Evolutionary conservation across 2,888 invertebrate species (phyloP).

Genomic region (Linnaemya vulpina): DNA sequence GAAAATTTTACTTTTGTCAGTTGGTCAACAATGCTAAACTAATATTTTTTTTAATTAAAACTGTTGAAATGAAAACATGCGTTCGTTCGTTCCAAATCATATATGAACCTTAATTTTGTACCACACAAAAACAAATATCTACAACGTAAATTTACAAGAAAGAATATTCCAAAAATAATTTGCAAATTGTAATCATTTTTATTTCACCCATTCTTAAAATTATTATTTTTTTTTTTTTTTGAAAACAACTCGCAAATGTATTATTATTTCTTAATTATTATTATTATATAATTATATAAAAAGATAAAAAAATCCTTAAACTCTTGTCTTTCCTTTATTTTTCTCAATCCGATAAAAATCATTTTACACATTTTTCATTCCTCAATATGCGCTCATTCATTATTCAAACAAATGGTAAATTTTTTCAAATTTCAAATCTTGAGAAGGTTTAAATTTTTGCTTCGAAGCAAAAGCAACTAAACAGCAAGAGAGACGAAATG

Average conservation of each 20-base stretch:
- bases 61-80: constrained; percentile 45
- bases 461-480: constrained; percentile 37
- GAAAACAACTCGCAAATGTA: constrained; percentile 75
- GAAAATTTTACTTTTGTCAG: constrained; percentile 69
- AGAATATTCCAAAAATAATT: constrained; percentile 74
- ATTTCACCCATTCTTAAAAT: too few species aligned
- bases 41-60: constrained; percentile 58
- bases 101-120: constrained; percentile 60
- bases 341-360: constrained; percentile 13
- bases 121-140: constrained; percentile 73
- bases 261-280: constrained; percentile 82
- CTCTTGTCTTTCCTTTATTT: constrained; percentile 59
- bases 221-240: constrained; percentile 72
- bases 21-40: constrained; percentile 64
- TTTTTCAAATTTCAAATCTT: constrained; percentile 23
- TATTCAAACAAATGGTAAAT: background rate
- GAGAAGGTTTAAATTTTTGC: constrained; percentile 41
- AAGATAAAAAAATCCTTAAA: constrained; percentile 77
- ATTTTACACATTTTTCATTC: background rate
- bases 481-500: constrained; percentile 4
- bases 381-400: background rate
- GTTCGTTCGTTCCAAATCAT: constrained; percentile 64
- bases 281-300: constrained; percentile 81
- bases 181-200: constrained; percentile 79
- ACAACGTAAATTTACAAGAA: constrained; percentile 67